Percentiles rank a stretch among this genome's conserved stretches.
Conservation (phyloP, 2,797 vertebrate species). For the Menidia menidia region DNA sequence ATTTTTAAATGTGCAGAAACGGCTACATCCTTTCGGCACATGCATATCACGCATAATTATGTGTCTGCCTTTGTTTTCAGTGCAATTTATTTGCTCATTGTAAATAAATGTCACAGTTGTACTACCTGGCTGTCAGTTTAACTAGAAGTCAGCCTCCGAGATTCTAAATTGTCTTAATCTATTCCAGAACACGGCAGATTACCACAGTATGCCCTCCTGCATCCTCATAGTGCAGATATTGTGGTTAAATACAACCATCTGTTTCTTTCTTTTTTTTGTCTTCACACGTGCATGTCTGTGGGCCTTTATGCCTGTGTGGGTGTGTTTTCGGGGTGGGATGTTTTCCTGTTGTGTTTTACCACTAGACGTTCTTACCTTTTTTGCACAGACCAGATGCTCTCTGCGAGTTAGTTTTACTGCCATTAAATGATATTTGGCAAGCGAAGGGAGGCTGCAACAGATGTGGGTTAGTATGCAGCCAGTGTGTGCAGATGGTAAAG, state of each 20-base stretch:
- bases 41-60: background rate
- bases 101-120: background rate
- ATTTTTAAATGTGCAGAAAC: constrained; percentile 20
- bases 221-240: background rate
- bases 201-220: background rate
- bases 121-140: constrained; percentile 18
- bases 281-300: constrained; percentile 2
- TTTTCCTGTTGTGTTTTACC: constrained; percentile 39
- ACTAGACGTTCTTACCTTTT: constrained; percentile 37
- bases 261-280: constrained; percentile 2
- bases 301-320: constrained; percentile 9
- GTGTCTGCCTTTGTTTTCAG: constrained; percentile 14
- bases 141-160: constrained; percentile 26
- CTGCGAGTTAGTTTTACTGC: constrained; percentile 63
- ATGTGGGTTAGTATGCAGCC: constrained; percentile 52
- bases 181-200: constrained; percentile 23
- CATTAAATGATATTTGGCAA: constrained; percentile 64
- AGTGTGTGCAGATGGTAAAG: constrained; percentile 58
- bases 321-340: constrained; percentile 28
- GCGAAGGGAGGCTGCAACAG: constrained; percentile 57
- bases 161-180: constrained; percentile 34
- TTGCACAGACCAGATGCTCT: constrained; percentile 61
- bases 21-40: background rate
- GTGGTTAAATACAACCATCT: constrained; percentile 18
- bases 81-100: constrained; percentile 11